phyloP scores from a whole-genome alignment of 1,140 invertebrate genomes.

The Neodiprion fabricii region DNA sequence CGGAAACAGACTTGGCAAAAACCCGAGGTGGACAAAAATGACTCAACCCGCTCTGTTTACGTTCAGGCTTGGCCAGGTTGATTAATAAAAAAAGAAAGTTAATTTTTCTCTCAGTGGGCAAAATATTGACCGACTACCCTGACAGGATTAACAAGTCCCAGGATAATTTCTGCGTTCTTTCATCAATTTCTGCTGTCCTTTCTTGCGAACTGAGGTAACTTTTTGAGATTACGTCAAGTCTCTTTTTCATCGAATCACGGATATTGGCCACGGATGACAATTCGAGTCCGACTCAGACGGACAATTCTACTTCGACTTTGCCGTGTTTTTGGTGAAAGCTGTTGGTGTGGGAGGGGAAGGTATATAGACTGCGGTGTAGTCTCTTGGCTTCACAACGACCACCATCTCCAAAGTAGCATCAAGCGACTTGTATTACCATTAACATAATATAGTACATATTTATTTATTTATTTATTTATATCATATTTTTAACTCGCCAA shows the following conservation, averaged over 20 bases:
- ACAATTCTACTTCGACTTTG: conserved; percentile 1
- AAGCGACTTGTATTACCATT: not conserved
- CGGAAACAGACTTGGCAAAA: not conserved
- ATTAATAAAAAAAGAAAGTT: conserved; percentile 8
- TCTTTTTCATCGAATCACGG: no score
- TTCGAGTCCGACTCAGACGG: not conserved
- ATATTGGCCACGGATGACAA: not conserved
- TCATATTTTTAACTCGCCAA: not conserved
- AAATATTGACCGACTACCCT: not conserved
- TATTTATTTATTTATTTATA: conserved; percentile 18
- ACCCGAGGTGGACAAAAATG: not conserved
- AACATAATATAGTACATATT: conserved; percentile 3
- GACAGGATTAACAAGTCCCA: not conserved
- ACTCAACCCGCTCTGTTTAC: not conserved
- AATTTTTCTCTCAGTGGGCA: not conserved
- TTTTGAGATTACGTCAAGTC: no score
- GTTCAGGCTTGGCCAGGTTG: not conserved
- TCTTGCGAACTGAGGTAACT: no score
- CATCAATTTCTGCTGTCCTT: no score
- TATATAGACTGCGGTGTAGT: conserved; percentile 58
- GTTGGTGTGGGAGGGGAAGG: conserved; percentile 45
- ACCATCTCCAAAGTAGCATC: conserved; percentile 32
- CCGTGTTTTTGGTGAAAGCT: conserved; percentile 4
- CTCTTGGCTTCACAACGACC: conserved; percentile 55
- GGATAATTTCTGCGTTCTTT: no score